Conservation (phyloP, 2,888 invertebrate genomes). For the Opisthograptis luteolata region DNA sequence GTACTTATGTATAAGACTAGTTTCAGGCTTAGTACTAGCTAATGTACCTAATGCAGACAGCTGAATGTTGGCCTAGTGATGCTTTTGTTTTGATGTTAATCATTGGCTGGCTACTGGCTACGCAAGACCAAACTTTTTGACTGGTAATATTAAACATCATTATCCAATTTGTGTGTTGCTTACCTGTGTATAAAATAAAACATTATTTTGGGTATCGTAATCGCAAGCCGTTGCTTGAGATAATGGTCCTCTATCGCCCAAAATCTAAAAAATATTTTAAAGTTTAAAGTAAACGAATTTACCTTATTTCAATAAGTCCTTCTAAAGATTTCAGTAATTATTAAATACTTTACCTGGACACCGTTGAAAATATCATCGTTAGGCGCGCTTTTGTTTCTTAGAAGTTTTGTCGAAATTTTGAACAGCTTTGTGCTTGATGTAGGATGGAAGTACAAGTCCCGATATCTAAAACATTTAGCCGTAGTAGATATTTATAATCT, state of each 20-base stretch:
- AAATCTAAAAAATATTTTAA: conserved; percentile 59
- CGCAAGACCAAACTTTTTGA: too few species aligned
- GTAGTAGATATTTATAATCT: background rate
- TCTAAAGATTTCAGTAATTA: too few species aligned
- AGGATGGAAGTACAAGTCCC: conserved; percentile 90
- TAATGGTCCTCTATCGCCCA: conserved; percentile 87
- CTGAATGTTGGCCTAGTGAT: too few species aligned
- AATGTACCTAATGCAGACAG: too few species aligned
- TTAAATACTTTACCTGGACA: conserved; percentile 84
- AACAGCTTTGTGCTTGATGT: conserved; percentile 90
- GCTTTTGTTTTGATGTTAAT: too few species aligned
- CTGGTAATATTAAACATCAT: too few species aligned
- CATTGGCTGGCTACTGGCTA: background rate
- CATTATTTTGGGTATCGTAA: conserved; percentile 85
- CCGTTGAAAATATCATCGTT: conserved; percentile 85
- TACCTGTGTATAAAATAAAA: conserved; percentile 89
- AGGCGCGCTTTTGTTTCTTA: conserved; percentile 86
- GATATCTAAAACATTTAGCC: conserved; percentile 60
- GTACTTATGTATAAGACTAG: too few species aligned
- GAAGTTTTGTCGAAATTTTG: conserved; percentile 87
- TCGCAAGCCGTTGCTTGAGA: conserved; percentile 89
- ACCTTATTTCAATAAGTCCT: background rate
- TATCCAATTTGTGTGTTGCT: background rate
- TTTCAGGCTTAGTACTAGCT: too few species aligned
- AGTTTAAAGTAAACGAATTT: background rate